phyloP scores from a whole-genome alignment of 1,140 invertebrate species.

The Lucilia cuprina region DNA sequence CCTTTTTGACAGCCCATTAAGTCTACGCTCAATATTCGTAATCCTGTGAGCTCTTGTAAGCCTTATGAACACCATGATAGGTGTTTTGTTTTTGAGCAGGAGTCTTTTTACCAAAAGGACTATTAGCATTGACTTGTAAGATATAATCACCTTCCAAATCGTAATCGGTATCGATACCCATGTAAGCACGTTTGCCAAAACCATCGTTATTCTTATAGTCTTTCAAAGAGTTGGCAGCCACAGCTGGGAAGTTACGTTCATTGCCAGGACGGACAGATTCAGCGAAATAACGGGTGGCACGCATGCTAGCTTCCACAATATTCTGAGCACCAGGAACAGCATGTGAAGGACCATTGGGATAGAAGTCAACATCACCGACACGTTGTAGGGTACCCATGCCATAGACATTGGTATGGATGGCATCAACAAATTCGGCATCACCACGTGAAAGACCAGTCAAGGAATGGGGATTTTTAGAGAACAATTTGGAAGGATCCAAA shows the following conservation, averaged over 20 bases:
- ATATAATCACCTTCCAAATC: slow-evolving; percentile 58
- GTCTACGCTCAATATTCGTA: not conserved
- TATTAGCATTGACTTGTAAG: slow-evolving; percentile 53
- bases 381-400: slow-evolving; percentile 73
- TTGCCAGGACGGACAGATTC: slow-evolving; percentile 67
- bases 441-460: slow-evolving; percentile 65
- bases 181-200: slow-evolving; percentile 52
- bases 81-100: slow-evolving; percentile 53
- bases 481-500: slow-evolving; percentile 75
- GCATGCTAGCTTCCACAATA: slow-evolving; percentile 71
- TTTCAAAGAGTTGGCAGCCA: slow-evolving; percentile 52
- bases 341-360: slow-evolving; percentile 70
- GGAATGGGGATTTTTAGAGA: slow-evolving; percentile 66
- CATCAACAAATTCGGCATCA: slow-evolving; percentile 72
- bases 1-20: not conserved
- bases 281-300: slow-evolving; percentile 70
- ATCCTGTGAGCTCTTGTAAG: slow-evolving; percentile 41
- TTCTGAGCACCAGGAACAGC: slow-evolving; percentile 64
- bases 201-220: slow-evolving; percentile 56
- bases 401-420: slow-evolving; percentile 77
- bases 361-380: slow-evolving; percentile 81
- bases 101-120: slow-evolving; percentile 55
- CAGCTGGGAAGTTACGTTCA: slow-evolving; percentile 55
- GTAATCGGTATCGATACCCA: slow-evolving; percentile 54
- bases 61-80: slow-evolving; percentile 49